phyloP scores from a whole-genome alignment of 1,140 invertebrate species.

The Delia radicum region DNA sequence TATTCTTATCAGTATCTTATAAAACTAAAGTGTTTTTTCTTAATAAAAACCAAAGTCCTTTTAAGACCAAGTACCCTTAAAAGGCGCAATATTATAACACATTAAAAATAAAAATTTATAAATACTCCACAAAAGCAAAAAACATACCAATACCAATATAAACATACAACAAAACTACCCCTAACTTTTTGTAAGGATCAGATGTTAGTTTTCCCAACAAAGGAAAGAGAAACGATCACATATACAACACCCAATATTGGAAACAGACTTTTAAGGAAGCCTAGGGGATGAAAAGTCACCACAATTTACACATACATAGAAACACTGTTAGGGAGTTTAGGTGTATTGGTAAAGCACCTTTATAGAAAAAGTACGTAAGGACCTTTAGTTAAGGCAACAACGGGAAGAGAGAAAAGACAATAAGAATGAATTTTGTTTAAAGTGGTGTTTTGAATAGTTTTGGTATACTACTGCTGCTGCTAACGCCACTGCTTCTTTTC shows the following conservation, averaged over 20 bases:
- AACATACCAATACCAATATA: neutral
- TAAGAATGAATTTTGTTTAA: slow-evolving; percentile 7
- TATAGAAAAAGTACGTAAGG: neutral
- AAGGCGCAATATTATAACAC: slow-evolving; percentile 27
- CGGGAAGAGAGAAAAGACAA: slow-evolving; percentile 25
- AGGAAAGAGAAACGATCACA: slow-evolving; percentile 14
- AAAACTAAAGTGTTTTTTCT: neutral
- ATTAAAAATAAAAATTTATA: neutral
- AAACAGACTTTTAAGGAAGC: neutral
- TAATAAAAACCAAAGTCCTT: neutral
- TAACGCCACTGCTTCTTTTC: neutral
- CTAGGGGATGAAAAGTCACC: slow-evolving; percentile 23
- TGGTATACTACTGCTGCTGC: slow-evolving; percentile 10
- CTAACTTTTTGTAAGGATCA: slow-evolving; percentile 36
- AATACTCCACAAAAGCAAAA: neutral
- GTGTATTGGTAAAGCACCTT: neutral
- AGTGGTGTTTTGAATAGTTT: slow-evolving; percentile 29
- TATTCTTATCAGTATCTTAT: neutral
- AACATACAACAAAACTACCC: slow-evolving; percentile 19
- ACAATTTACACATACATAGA: slow-evolving; percentile 2
- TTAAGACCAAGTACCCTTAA: neutral
- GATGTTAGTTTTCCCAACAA: slow-evolving; percentile 55
- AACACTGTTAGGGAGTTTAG: neutral
- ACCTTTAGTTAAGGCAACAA: neutral
- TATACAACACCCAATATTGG: neutral